Base-by-base conservation (phyloP, 2,888 invertebrate genomes). In the Fissipunctia ypsillon region DNA sequence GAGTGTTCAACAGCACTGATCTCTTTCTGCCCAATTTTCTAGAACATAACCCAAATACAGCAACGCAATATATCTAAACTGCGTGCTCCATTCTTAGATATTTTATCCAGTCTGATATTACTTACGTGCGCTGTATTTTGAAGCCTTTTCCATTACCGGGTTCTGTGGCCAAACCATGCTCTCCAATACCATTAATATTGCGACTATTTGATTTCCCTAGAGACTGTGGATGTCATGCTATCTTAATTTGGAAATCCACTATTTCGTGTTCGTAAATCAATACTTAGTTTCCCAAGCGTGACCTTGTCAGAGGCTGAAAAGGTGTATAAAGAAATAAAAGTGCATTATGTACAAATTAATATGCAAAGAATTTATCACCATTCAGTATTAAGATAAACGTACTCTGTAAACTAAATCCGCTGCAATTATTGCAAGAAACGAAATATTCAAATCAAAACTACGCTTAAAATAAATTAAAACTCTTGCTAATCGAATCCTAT, bases 21-120 rank as follows among this genome's bases (percentile, higher is more conserved):
- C 38, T 38, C 38, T 38, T 38, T 38, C 38, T 38, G 7, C 38
- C 9, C 22, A 52, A 64, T 54, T 59, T 64, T 54, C 25, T 19
- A 52, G 14, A 70, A 72, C 2, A 54, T n/a, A 12, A 43, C 45
- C n/a, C 3, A 16, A 12, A 1, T 38, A 19, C 7, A 66, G 31
- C 22, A n/a, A n/a, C 12, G 45, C 56, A 68, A 72, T 65, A 72
- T 63, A 71, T 77, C 48, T 35, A 19, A 57, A 48, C 45, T 43
- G 61, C 28, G 25, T 38, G 25, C 43, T 67, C 52, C 41, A 56
- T 74, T 64, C 45, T 69, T 60, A 60, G 61, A 78, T 69, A 73
- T 76, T 73, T 71, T 74, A 81, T 73, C 19, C 50, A 31, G 59
- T 64, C 41, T 65, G 41, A 68, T 82, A 80, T 83, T 80, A 71